phyloP scores from a whole-genome alignment of 2,888 invertebrate species.

The Campoletis raptor region DNA sequence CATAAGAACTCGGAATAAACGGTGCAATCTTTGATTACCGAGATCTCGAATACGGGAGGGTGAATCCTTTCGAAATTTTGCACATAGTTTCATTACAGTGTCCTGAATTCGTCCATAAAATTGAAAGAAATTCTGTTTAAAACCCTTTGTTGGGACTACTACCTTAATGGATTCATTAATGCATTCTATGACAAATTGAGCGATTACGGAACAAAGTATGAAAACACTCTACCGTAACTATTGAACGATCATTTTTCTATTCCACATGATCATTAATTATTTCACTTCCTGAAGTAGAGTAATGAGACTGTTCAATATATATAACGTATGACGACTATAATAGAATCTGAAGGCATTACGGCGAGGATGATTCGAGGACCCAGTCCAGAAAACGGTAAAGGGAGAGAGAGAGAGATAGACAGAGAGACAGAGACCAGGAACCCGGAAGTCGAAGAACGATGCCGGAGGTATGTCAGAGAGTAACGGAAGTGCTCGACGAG shows the following conservation, averaged over 20 bases:
- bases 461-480: conserved; percentile 24
- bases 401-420: neutral
- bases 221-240: neutral
- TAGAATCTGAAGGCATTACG: conserved; percentile 21
- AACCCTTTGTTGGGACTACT: no score
- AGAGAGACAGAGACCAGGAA: neutral
- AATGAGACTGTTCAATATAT: conserved; percentile 41
- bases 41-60: no score
- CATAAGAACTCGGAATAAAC: no score
- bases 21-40: no score
- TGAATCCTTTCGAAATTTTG: no score
- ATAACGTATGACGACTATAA: conserved; percentile 18
- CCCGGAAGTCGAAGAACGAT: conserved; percentile 53
- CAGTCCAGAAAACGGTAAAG: neutral
- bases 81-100: no score
- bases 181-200: neutral
- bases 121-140: no score
- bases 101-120: no score
- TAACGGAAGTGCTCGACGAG: conserved; percentile 51
- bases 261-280: neutral
- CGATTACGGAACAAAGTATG: neutral
- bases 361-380: neutral
- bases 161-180: no score
- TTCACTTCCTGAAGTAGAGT: conserved; percentile 12
- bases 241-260: conserved; percentile 21